Conservation (phyloP, 2,797 vertebrate species). For the Notoglanidium macrostoma region DNA sequence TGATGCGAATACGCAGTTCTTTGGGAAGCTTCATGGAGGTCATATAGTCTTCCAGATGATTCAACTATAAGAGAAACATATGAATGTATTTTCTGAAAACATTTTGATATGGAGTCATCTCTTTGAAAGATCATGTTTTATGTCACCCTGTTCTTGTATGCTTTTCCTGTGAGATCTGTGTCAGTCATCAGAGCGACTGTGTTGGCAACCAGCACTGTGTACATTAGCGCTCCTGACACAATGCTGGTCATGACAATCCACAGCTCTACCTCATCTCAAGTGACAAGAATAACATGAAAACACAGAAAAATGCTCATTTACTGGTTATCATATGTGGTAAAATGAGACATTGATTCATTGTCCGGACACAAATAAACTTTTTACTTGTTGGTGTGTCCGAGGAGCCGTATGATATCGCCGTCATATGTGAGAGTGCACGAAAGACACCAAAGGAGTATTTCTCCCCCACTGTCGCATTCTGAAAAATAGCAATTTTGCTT, state of each 20-base stretch:
- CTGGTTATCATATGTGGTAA: not conserved
- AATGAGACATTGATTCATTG: not conserved
- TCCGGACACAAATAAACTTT: conserved; percentile 53
- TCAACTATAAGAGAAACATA: conserved; percentile 64
- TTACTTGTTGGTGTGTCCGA: conserved; percentile 78
- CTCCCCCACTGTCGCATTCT: conserved; percentile 77
- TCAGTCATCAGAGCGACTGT: conserved; percentile 76
- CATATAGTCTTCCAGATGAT: conserved; percentile 80
- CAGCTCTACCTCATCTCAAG: conserved; percentile 76
- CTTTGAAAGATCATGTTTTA: conserved; percentile 18
- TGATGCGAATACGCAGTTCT: conserved; percentile 74
- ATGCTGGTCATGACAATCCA: conserved; percentile 82
- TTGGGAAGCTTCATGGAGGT: conserved; percentile 79
- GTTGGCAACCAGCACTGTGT: conserved; percentile 79
- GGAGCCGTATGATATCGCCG: conserved; percentile 78
- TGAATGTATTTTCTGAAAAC: not conserved
- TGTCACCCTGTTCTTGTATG: conserved; percentile 78
- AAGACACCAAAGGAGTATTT: conserved; percentile 81
- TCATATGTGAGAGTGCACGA: conserved; percentile 80
- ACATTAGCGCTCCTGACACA: conserved; percentile 80
- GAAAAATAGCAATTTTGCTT: conserved; percentile 25
- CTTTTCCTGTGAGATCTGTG: conserved; percentile 73
- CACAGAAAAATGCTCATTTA: conserved; percentile 12
- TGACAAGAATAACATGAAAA: not conserved
- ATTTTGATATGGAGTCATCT: not conserved